Percentiles rank a stretch among this genome's conserved stretches.
Evolutionary conservation across 2,113 vertebrate genomes (phyloP).

Genomic region (Rhizomys pruinosus): DNA sequence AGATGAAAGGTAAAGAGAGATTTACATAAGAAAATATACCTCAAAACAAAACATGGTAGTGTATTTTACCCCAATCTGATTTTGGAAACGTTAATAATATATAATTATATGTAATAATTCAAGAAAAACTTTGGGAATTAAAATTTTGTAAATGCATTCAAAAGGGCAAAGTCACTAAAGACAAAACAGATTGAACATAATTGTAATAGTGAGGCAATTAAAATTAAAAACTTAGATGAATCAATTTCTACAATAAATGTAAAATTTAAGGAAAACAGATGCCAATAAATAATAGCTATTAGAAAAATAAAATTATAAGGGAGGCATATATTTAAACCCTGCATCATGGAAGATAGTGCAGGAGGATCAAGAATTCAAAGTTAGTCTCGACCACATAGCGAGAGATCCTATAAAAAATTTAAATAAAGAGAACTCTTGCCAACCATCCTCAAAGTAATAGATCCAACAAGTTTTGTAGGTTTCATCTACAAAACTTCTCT

Average conservation of each 20-base stretch:
- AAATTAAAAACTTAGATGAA: not conserved
- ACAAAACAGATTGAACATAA: slow-evolving; percentile 28
- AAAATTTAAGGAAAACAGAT: not conserved
- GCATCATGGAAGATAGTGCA: not conserved
- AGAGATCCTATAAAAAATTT: not conserved
- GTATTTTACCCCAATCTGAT: not conserved
- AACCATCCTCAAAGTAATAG: not conserved
- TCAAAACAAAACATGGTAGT: not conserved
- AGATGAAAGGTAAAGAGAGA: not conserved
- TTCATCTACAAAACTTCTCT: not conserved
- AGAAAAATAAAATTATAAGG: not conserved
- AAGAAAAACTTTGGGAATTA: not conserved
- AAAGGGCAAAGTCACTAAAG: not conserved
- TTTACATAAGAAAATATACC: not conserved
- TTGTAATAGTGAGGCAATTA: not conserved
- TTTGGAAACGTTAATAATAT: not conserved
- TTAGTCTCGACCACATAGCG: not conserved
- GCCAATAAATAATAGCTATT: not conserved
- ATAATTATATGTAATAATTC: not conserved
- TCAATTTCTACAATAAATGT: not conserved
- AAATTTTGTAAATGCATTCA: slow-evolving; percentile 1
- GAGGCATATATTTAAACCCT: too few species aligned
- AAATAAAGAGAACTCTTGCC: not conserved
- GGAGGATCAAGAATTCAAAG: not conserved
- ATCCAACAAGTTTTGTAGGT: not conserved